A percentile compares a stretch with the other conserved stretches of the same genome.
Evolutionary conservation across 2,888 invertebrate genomes (phyloP).

Genomic region (Helobdella robusta): DNA sequence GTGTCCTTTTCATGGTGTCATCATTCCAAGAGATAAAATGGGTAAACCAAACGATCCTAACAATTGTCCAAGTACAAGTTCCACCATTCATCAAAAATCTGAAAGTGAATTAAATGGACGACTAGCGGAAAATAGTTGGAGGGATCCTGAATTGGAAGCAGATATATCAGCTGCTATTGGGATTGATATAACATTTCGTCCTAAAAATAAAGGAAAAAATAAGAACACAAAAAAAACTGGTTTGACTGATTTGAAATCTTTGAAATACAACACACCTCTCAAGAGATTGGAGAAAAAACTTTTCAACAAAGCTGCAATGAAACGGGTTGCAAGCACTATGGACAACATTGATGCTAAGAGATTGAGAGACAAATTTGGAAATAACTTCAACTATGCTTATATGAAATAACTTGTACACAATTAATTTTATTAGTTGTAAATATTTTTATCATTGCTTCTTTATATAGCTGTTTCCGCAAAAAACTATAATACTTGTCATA

Average conservation of each 20-base stretch:
- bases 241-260: constrained; percentile 3
- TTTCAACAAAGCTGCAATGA: background rate
- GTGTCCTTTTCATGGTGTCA: constrained; percentile 1
- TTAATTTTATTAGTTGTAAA: too few species aligned
- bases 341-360: background rate
- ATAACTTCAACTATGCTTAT: background rate
- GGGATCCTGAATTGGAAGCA: background rate
- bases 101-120: too few species aligned
- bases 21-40: background rate
- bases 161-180: constrained; percentile 2
- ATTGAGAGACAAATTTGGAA: background rate
- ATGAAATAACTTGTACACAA: background rate
- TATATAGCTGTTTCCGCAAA: too few species aligned
- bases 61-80: too few species aligned
- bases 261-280: background rate
- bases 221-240: background rate
- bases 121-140: constrained; percentile 5
- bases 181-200: background rate
- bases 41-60: background rate
- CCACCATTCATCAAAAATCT: too few species aligned
- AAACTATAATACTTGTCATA: too few species aligned
- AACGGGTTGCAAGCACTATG: background rate
- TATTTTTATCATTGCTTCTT: too few species aligned
- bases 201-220: background rate
- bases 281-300: background rate